Base-by-base conservation (phyloP, 2,888 invertebrate species). In the Caenorhabditis parvicauda region DNA sequence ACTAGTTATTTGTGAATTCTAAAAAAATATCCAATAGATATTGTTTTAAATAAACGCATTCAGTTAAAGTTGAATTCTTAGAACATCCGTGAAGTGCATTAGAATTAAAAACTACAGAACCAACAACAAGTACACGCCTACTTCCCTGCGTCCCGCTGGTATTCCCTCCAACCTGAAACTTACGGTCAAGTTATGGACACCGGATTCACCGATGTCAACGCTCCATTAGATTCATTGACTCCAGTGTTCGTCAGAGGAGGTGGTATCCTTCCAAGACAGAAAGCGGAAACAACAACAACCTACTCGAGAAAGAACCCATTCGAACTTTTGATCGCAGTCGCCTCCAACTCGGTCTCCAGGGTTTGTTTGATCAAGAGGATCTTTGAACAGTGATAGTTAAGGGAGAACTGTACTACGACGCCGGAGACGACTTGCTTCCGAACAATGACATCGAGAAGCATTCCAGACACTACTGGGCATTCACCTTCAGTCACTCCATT, bases 241-340 rank as follows among this genome's bases (percentile, higher is more conserved):
- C 78, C 78, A 6, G 73, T 74, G 4, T 78, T 78, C 57, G 64
- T 74, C 9, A 62, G 75, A 54, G 73, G 68, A 9, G 88, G 88
- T 25, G 83, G 84, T 37, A 85, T 88, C 21, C 71, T 88, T 43
- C 83, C 85, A 19, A 81, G 86, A 64, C 86, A 82, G 58, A 66
- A 56, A 9, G 60, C 76, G 3, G 65, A 52, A 19, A 56, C 65
- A 7, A 79, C 75, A 0, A 76, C 77, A 3, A 68, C 66, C 1
- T 68, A 62, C 3, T 57, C 76, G 41, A 86, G 89, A 58, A 84
- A 86, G 69, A 86, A 87, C 29, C 86, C 87, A 41, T 84, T 90
- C 60, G 87, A 87, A 71, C 83, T 91, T 27, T 76, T 88, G 7
- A 87, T 87, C 0, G 87, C 61, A 1, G 48, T 54, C 32, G 51